phyloP scores from a whole-genome alignment of 2,888 invertebrate species.

The Abscondita cerata region DNA sequence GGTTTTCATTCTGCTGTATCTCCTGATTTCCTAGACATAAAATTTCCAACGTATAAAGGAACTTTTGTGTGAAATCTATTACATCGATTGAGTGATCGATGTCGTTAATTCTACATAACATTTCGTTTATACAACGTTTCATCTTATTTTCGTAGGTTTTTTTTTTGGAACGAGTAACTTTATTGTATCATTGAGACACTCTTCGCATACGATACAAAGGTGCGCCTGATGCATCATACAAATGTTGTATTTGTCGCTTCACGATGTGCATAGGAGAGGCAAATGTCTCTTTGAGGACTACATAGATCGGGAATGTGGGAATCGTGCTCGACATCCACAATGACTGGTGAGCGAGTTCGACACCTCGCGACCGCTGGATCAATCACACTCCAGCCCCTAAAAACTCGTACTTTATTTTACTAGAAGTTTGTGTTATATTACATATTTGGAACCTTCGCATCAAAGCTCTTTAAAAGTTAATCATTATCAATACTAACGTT shows the following conservation, averaged over 20 bases:
- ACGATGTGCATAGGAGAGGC: conserved; percentile 41
- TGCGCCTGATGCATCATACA: conserved; percentile 43
- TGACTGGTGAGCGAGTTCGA: conserved; percentile 49
- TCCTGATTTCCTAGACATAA: conserved; percentile 20
- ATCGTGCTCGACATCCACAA: conserved; percentile 50
- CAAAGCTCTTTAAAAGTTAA: conserved; percentile 5
- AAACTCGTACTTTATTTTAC: conserved; percentile 23
- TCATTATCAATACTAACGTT: conserved; percentile 6
- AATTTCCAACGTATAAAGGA: conserved; percentile 19
- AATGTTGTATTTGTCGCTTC: conserved; percentile 42
- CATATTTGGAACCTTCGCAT: conserved; percentile 8
- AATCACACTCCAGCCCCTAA: conserved; percentile 41
- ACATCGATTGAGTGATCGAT: conserved; percentile 19
- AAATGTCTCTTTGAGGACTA: conserved; percentile 48
- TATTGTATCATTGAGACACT: conserved; percentile 25
- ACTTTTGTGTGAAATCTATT: conserved; percentile 26
- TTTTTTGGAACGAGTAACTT: conserved; percentile 14
- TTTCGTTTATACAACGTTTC: conserved; percentile 17
- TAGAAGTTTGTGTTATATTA: conserved; percentile 19
- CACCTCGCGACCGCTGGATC: conserved; percentile 52
- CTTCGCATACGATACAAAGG: conserved; percentile 35
- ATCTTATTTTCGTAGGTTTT: conserved; percentile 10
- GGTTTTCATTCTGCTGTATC: conserved; percentile 22
- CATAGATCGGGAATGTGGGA: conserved; percentile 51
- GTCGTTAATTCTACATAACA: conserved; percentile 27